phyloP scores from a whole-genome alignment of 2,797 vertebrate species.

The Sebastes vulpes region DNA sequence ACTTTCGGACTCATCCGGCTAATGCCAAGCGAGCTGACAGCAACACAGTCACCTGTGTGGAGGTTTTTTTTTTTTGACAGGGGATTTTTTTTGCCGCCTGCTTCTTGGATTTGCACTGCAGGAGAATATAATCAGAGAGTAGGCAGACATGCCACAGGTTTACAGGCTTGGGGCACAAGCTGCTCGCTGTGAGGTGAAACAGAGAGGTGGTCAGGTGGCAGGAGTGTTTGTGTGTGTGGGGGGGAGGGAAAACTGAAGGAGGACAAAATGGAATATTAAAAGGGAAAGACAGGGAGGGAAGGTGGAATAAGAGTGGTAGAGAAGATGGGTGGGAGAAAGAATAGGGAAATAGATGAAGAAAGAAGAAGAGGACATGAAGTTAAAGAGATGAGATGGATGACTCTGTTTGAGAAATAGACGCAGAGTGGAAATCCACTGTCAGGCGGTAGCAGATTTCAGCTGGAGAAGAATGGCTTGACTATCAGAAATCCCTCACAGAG shows the following conservation, averaged over 20 bases:
- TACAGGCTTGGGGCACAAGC: conserved; percentile 38
- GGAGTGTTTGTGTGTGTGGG: neutral
- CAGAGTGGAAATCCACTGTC: conserved; percentile 4
- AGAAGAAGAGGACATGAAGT: neutral
- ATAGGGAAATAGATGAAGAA: neutral
- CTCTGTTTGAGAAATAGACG: conserved; percentile 13
- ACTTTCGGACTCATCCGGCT: conserved; percentile 23
- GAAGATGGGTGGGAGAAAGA: neutral
- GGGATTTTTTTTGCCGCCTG: conserved; percentile 36
- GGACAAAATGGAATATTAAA: conserved; percentile 18
- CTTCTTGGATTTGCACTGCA: conserved; percentile 32
- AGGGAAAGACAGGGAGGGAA: neutral
- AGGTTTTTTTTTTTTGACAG: neutral
- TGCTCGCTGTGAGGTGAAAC: conserved; percentile 43
- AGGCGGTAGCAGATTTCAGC: conserved; percentile 13
- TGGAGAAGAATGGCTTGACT: conserved; percentile 12
- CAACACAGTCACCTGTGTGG: conserved; percentile 32
- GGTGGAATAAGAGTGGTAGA: neutral
- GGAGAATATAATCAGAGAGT: conserved; percentile 52
- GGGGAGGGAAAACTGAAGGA: neutral
- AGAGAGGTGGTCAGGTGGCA: neutral
- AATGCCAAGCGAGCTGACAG: conserved; percentile 37
- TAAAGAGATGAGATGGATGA: neutral
- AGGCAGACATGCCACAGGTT: conserved; percentile 36
- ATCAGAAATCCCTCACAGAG: conserved; percentile 46